These are phyloP conservation scores for Trachelus tabidus DNA, from an alignment of 2,888 invertebrate genomes.

Conservation along the genomic window DNA sequence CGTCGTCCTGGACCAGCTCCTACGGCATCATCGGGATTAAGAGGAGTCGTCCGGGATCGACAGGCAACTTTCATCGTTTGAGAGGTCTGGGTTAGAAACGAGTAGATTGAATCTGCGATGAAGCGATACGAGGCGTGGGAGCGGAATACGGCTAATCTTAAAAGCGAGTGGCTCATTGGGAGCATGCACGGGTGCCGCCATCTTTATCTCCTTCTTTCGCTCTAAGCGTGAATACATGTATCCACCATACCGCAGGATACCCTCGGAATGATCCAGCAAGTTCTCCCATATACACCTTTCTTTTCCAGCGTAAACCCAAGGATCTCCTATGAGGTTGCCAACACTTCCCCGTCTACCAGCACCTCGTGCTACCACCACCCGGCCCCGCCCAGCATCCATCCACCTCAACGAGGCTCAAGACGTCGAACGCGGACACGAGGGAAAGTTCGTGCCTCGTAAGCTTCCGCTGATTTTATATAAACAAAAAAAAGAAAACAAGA, in stretches of 20 bases:
- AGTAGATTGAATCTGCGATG: slow-evolving; percentile 52
- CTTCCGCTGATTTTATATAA: not conserved
- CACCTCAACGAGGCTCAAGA: not conserved
- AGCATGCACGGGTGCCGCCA: slow-evolving; percentile 19
- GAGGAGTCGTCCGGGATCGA: slow-evolving; percentile 25
- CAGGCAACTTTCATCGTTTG: slow-evolving; percentile 34
- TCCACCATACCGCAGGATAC: not conserved
- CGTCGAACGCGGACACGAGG: not conserved
- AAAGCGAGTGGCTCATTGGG: slow-evolving; percentile 35
- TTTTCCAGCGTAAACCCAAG: not conserved
- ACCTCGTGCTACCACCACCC: not conserved
- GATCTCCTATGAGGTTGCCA: not conserved
- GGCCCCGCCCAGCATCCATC: not conserved
- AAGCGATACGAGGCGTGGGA: slow-evolving; percentile 54
- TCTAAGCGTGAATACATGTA: not conserved
- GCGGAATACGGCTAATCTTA: slow-evolving; percentile 45
- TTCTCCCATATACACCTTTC: not conserved
- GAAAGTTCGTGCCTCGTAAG: not conserved
- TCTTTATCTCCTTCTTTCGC: slow-evolving; percentile 22
- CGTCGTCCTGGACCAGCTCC: not conserved
- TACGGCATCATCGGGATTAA: not conserved
- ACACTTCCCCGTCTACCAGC: not conserved
- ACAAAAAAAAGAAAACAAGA: not conserved
- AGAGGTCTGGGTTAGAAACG: slow-evolving; percentile 30
- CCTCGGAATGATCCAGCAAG: not conserved